Percentiles rank a stretch among this genome's conserved stretches.
phyloP scores from a whole-genome alignment of 1,140 invertebrate species.

The Anastrepha obliqua region DNA sequence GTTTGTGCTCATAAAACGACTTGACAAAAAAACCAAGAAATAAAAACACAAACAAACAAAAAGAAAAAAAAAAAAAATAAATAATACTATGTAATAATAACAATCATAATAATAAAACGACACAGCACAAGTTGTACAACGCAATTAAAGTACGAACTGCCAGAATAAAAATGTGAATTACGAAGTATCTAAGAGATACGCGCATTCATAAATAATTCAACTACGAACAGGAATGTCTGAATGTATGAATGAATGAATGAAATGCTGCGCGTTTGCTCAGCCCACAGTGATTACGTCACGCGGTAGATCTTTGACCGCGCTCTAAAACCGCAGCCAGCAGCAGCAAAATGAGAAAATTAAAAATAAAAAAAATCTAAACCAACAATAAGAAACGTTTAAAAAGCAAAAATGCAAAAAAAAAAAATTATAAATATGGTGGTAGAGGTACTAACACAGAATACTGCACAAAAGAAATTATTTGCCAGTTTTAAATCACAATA shows the following conservation, averaged over 20 bases:
- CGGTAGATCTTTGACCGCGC: neutral
- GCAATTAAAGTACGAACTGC: conserved; percentile 30
- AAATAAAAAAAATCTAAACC: neutral
- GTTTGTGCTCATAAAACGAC: neutral
- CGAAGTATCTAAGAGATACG: conserved; percentile 16
- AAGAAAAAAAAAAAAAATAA: neutral
- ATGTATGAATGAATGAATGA: neutral
- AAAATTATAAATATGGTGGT: neutral
- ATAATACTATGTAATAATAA: neutral
- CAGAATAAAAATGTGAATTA: neutral
- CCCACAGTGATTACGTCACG: neutral
- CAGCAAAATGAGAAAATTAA: neutral
- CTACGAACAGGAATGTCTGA: neutral
- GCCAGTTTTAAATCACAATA: neutral
- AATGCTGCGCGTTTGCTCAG: neutral
- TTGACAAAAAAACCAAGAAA: neutral
- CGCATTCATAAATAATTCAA: conserved; percentile 43
- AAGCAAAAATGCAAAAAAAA: neutral
- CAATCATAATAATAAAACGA: no score
- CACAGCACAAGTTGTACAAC: neutral
- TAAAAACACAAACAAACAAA: neutral
- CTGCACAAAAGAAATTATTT: neutral
- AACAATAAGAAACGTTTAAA: no score
- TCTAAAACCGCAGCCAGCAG: neutral
- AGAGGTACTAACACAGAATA: neutral